Base-by-base conservation (phyloP, 2,888 invertebrate species). In the Temnothorax rugatulus region DNA sequence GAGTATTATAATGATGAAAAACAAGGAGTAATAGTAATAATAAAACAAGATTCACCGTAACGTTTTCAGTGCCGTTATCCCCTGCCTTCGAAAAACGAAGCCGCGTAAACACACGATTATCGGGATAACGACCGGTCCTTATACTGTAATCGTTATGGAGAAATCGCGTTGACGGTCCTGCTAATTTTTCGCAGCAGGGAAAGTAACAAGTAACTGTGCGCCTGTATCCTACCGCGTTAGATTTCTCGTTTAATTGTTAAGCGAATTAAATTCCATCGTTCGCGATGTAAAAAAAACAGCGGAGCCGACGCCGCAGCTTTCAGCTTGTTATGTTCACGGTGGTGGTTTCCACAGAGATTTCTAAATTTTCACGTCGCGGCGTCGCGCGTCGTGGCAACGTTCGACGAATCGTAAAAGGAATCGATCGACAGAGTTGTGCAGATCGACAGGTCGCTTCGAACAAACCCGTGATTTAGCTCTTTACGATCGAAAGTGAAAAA, bases 401-500 rank as follows among this genome's bases (percentile, higher is more conserved):
- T 83, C 57, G 63, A 59, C 54, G 52, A 63, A 74, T 82, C 47
- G 81, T 76, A 79, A 75, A 75, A 74, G 38, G 44, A 79, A 69
- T 57, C 44, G 68, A 68, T 77, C 41, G 25, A 66, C 25, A n/a
- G 15, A 73, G 21, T 1, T 21, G 21, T 41, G 38, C 21, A 25
- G 54, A 41, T 73, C 73, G 41, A 15, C 29, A 4, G 34, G 11
- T 21, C 18, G 15, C 7, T n/a, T 74, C 59, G n/a, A 15, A 13
- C 47, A 21, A 4, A 29, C 21, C 15, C 5, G 44, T 11, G 41
- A 61, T 77, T 64, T 41, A 21, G 50, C 54, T 86, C 75, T 79
- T 90, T 84, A 86, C 64, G 77, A 75, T 83, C 69, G 83, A 89
- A 90, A 90, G 89, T 74, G 81, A 81, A 85, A 66, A 66, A 76